A percentile compares a stretch with the other conserved stretches of the same genome.
Evolutionary conservation across 2,888 invertebrate genomes (phyloP).

Genomic region (Limenitis arthemis): DNA sequence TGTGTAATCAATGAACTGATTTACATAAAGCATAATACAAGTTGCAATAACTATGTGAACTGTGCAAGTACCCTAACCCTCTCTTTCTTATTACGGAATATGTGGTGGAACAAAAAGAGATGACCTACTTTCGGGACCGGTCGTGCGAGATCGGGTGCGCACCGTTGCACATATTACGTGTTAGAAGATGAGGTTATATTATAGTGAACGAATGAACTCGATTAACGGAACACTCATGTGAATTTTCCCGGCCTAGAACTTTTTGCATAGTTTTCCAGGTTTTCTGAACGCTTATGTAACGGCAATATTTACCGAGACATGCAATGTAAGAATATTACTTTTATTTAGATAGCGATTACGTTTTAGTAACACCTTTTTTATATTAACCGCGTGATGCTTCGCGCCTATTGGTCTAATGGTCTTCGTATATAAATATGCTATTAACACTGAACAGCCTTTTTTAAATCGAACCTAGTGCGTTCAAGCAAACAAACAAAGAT

Average conservation of each 20-base stretch:
- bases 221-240: slow-evolving; percentile 66
- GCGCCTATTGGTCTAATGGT: no score
- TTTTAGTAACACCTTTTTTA: no score
- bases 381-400: no score
- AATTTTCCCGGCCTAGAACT: slow-evolving; percentile 69
- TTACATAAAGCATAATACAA: slow-evolving; percentile 35
- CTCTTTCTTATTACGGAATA: slow-evolving; percentile 70
- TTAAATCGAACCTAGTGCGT: neutral
- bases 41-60: slow-evolving; percentile 34
- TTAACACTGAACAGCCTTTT: no score
- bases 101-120: slow-evolving; percentile 71
- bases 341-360: no score
- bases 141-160: slow-evolving; percentile 67
- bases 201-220: slow-evolving; percentile 41
- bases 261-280: slow-evolving; percentile 59
- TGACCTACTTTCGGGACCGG: slow-evolving; percentile 69
- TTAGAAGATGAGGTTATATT: slow-evolving; percentile 60
- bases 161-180: slow-evolving; percentile 69
- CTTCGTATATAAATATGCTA: no score
- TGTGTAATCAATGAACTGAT: slow-evolving; percentile 33
- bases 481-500: no score
- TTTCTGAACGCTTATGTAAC: slow-evolving; percentile 56
- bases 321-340: no score
- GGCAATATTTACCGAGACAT: neutral
- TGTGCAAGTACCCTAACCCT: slow-evolving; percentile 40